A percentile compares a stretch with the other conserved stretches of the same genome.
phyloP scores from a whole-genome alignment of 64 coral and sea anemone genomes.

The Porites australiensis region DNA sequence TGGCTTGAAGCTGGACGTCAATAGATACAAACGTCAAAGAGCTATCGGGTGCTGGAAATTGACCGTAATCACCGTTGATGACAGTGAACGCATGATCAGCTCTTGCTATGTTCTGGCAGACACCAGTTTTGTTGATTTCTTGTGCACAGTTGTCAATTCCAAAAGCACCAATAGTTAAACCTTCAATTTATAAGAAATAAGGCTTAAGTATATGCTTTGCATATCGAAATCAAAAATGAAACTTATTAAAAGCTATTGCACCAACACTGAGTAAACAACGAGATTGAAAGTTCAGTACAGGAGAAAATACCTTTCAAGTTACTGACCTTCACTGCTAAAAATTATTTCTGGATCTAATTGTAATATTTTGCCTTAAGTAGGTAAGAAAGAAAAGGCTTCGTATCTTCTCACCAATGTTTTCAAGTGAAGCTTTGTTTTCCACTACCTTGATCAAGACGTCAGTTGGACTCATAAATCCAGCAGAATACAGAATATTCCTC shows the following conservation, averaged over 20 bases:
- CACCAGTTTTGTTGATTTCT: conserved; percentile 48
- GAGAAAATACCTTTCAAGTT: too few species aligned
- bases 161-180: conserved; percentile 25
- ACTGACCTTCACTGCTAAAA: too few species aligned
- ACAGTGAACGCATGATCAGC: conserved; percentile 38
- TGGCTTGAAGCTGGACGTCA: conserved; percentile 25
- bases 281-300: too few species aligned
- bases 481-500: neutral
- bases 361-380: too few species aligned
- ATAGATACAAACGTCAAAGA: conserved; percentile 69
- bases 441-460: conserved; percentile 13
- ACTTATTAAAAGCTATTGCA: too few species aligned
- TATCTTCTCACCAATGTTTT: conserved; percentile 34
- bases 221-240: too few species aligned
- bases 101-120: conserved; percentile 48
- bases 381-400: too few species aligned
- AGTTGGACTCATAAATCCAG: neutral
- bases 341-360: too few species aligned
- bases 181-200: conserved; percentile 8
- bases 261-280: too few species aligned
- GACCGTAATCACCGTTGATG: conserved; percentile 68
- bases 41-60: conserved; percentile 54
- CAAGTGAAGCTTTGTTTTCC: conserved; percentile 18
- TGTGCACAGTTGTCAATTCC: conserved; percentile 64
- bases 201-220: neutral